phyloP scores from a whole-genome alignment of 2,888 invertebrate species.

The Tenthredo scrophulariae region DNA sequence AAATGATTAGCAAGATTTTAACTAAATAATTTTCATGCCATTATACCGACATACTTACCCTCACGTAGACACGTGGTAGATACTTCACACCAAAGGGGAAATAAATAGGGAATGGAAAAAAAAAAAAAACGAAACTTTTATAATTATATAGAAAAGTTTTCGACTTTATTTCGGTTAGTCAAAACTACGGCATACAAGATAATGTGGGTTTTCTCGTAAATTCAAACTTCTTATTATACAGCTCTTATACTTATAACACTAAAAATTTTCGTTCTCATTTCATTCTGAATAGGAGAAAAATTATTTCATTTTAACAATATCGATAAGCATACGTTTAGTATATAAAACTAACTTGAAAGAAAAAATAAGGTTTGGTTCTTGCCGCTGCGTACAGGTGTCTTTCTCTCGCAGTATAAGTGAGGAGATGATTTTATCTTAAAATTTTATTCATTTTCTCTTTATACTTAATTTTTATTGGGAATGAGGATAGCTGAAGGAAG shows the following conservation, averaged over 20 bases:
- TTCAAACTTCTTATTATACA: background rate
- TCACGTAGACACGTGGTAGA: background rate
- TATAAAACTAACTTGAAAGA: no score
- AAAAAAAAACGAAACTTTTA: background rate
- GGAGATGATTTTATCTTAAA: background rate
- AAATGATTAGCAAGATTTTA: background rate
- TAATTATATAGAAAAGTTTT: slow-evolving; percentile 15
- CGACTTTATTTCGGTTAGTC: background rate
- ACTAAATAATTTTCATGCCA: background rate
- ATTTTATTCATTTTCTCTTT: background rate
- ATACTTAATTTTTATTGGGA: no score
- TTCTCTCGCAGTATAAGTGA: background rate
- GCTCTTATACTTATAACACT: background rate
- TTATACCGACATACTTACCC: background rate
- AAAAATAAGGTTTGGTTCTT: no score
- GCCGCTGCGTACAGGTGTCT: background rate
- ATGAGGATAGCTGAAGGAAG: no score
- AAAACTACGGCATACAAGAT: background rate
- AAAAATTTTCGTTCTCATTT: background rate
- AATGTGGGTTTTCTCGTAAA: background rate
- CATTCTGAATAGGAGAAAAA: no score
- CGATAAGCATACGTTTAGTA: no score
- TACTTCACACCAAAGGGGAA: background rate
- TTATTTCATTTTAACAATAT: no score
- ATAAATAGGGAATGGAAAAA: background rate